These are phyloP conservation scores for Monomorium pharaonis DNA, from an alignment of 1,140 invertebrate species.

Conservation along the genomic window DNA sequence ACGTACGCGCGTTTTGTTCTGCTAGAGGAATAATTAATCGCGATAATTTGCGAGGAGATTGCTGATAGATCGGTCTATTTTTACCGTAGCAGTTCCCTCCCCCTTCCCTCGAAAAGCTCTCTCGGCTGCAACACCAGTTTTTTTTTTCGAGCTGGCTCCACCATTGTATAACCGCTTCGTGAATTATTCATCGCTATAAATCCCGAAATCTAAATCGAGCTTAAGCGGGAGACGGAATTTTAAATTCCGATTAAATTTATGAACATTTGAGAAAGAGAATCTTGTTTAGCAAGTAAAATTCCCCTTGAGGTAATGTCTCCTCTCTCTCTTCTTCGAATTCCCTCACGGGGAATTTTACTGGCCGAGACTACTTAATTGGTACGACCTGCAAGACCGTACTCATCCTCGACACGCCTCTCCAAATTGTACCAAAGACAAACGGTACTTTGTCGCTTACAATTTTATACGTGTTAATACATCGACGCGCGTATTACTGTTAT, in stretches of 20 bases:
- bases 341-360: too few relatives aligned
- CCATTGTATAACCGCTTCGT: constrained; percentile 4
- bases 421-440: constrained; percentile 1
- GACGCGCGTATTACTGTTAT: background rate
- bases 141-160: background rate
- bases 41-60: background rate
- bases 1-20: background rate
- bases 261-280: background rate
- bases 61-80: background rate
- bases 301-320: too few relatives aligned
- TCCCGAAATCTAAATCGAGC: background rate
- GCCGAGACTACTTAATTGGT: background rate
- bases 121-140: background rate
- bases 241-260: constrained; percentile 11
- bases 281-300: constrained; percentile 25
- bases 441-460: background rate
- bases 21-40: background rate
- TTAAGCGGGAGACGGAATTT: background rate
- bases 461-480: background rate
- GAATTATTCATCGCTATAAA: constrained; percentile 36
- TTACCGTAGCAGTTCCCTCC: background rate
- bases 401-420: background rate
- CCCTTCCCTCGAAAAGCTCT: background rate
- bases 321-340: background rate
- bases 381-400: background rate